Base-by-base conservation (phyloP, 2,888 invertebrate species). In the Epirrita christyi region DNA sequence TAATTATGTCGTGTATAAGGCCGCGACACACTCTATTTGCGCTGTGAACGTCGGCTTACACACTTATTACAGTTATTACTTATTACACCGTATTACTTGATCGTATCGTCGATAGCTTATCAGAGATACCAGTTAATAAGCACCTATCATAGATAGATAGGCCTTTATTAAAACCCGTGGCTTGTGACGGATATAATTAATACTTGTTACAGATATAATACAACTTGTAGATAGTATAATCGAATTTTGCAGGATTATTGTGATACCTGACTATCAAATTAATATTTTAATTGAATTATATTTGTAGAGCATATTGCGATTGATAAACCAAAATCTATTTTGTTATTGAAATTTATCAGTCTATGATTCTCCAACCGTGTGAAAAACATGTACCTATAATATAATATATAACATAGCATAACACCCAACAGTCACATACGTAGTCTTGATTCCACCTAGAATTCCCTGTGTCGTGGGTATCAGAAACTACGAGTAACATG, bases 131-230 rank as follows among this genome's bases (percentile, higher is more conserved):
- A 62, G 53, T 61, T 64, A 67, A 64, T 67, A 69, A 70, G 66
- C 51, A 36, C 38, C 32, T 36, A 48, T 58, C 55, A 57, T 61
- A 50, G 51, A 44, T 41, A 49, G 47, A 54, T 48, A 55, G 10
- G 54, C 59, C 37, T 69, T 69, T 71, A 71, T 71, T 71, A 71
- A 71, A 71, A 69, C 64, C 63, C 61, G 49, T 60, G 57, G 45
- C 50, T 63, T 66, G 66, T 69, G 66, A 68, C 68, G 36, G 21
- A 50, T 42, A 15, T 47, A 55, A 49, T 45, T 50, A 37, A 37
- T 38, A 29, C 50, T 21, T 45, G 41, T 46, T 45, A 13, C 38
- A 27, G 51, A 46, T 52, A 48, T 45, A 32, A n/a, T 45, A 51
- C 15, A 37, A 44, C 14, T 50, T 40, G 40, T 58, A 49, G 54